Evolutionary conservation across 2,797 vertebrate species (phyloP).

Genomic region (Hephaestus fuliginosus): DNA sequence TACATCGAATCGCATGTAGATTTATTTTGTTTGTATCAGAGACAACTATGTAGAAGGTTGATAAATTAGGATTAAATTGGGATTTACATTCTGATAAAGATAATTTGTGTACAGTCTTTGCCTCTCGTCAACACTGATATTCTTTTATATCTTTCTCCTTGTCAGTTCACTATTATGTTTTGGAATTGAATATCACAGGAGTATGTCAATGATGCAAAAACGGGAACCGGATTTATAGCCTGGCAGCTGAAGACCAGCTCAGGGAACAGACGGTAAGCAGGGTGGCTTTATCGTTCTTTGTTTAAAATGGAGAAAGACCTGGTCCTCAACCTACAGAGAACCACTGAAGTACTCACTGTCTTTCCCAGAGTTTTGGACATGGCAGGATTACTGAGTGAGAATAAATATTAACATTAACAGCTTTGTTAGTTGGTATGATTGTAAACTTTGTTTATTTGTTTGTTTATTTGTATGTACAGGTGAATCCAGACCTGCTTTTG

Average conservation of each 20-base stretch:
- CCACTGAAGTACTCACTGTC: neutral
- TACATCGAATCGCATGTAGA: no score
- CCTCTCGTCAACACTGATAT: no score
- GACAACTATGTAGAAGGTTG: no score
- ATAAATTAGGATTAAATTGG: no score
- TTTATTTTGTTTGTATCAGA: no score
- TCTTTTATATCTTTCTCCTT: no score
- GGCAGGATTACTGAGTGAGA: neutral
- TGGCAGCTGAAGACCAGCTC: neutral
- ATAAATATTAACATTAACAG: neutral
- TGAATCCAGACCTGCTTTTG: conserved; percentile 4
- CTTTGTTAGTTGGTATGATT: neutral
- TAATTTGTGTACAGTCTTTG: no score
- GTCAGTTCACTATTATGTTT: no score
- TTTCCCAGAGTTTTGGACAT: neutral
- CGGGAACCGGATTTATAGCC: neutral
- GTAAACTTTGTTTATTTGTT: neutral
- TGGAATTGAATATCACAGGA: no score
- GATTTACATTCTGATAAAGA: no score
- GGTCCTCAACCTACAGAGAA: neutral
- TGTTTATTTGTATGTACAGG: neutral
- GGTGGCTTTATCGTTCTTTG: neutral
- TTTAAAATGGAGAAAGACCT: neutral
- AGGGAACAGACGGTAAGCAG: neutral
- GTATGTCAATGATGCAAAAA: no score